Percentiles rank a stretch among this genome's conserved stretches.
These are phyloP conservation scores for Erythrolamprus reginae DNA, from an alignment of 2,113 vertebrate genomes.

Conservation along the genomic window DNA sequence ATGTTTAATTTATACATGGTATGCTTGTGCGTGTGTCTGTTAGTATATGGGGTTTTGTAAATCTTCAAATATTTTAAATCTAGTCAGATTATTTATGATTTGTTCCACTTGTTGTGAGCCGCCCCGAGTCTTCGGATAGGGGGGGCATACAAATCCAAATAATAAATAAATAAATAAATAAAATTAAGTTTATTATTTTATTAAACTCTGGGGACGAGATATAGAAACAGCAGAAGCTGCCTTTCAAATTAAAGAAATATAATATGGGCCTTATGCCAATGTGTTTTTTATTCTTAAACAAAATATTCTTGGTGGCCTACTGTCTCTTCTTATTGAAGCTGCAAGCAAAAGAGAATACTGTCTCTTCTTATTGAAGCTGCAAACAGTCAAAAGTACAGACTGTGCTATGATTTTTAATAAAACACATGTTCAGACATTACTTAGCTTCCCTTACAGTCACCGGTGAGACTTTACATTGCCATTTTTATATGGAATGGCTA, in stretches of 20 bases:
- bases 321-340: too few relatives aligned
- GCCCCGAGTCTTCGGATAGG: too few relatives aligned
- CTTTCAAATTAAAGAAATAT: not conserved
- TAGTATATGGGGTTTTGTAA: too few relatives aligned
- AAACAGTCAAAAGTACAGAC: conserved; percentile 8
- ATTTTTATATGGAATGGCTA: conserved; percentile 27
- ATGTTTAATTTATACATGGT: too few relatives aligned
- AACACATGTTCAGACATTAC: conserved; percentile 41
- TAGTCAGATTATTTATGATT: too few relatives aligned
- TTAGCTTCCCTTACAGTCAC: conserved; percentile 44
- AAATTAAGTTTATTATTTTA: not conserved
- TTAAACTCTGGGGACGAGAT: not conserved
- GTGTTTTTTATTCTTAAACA: not conserved
- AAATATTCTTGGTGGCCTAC: not conserved
- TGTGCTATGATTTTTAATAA: conserved; percentile 46
- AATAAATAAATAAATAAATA: too few relatives aligned
- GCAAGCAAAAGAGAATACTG: too few relatives aligned
- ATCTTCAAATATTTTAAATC: too few relatives aligned
- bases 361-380: not conserved
- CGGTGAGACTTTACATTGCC: conserved; percentile 43
- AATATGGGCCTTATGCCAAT: not conserved
- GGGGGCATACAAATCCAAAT: too few relatives aligned
- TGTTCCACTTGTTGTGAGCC: too few relatives aligned
- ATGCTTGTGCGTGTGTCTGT: too few relatives aligned
- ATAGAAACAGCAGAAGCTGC: not conserved